Evolutionary conservation across 2,113 vertebrate genomes (phyloP), one percentile per base, ranked within the genome.

Genomic region (Peromyscus leucopus): DNA sequence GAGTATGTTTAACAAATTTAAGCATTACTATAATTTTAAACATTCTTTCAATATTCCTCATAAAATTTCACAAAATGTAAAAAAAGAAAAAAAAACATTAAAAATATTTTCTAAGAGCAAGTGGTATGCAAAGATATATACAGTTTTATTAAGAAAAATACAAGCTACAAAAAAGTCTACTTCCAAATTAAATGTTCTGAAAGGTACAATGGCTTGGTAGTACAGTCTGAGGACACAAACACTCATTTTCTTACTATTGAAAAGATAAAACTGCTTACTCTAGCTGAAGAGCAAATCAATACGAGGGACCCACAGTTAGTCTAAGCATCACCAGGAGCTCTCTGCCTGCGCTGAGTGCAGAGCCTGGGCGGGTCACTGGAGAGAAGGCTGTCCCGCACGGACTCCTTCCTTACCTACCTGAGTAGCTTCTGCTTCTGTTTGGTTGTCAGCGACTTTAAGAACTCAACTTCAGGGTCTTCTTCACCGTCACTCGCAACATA

Each of bases 371-470:
- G 94, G 94, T 90, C 57, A 33, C 17, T 65, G 83, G 74, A 89
- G 78, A 90, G 75, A 80, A 93, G 80, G 19, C 51, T 33, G 84
- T 48, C n/a, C 79, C 87, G 86, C 21, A 72, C 59, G 57, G 21
- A 87, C 57, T 89, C 61, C 71, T 63, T 1, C 90, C 94, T 90
- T 98, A 99, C 99, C 99, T 98, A 99, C 99, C 99, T 99, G 97
- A 99, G 99, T 59, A 99, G 99, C 96, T 99, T 99, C 98, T 99
- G 99, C 95, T 99, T 99, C 96, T 99, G 99, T 96, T 99, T 99
- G 69, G 99, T 99, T 26, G 99, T 98, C 86, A 99, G 98, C 19
- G 99, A 99, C 98, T 99, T 99, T 96, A 99, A 98, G 98, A 99
- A 99, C 97, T 99, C 99, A 55, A 99, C 99, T 98, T 99, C 99